Conservation (phyloP, 2,113 vertebrate genomes). For the Leptobrachium ailaonicum region DNA sequence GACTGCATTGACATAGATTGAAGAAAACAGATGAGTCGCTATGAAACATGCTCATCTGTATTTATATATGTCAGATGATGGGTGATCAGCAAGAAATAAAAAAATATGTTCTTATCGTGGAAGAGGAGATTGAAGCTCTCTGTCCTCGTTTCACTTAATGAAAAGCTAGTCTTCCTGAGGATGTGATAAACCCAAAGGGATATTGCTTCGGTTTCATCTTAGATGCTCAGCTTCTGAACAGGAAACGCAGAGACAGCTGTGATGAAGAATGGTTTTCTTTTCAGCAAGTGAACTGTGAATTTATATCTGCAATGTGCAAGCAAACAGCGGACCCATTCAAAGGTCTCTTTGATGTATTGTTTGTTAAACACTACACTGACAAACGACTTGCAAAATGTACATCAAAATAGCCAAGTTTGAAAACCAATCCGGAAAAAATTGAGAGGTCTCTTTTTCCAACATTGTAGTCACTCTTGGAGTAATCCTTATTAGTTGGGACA, state of each 20-base stretch:
- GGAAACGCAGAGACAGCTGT: conserved; percentile 30
- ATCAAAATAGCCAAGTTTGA: no score
- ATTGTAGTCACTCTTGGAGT: no score
- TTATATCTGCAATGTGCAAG: background rate
- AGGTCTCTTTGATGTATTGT: no score
- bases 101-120: background rate
- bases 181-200: conserved; percentile 41
- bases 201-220: conserved; percentile 38
- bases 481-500: no score
- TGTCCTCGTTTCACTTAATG: conserved; percentile 25
- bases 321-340: background rate
- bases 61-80: conserved; percentile 29
- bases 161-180: conserved; percentile 15
- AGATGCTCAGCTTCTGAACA: conserved; percentile 2
- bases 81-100: background rate
- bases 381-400: no score
- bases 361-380: no score
- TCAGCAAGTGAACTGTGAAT: conserved; percentile 32
- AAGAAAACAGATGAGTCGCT: background rate
- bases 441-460: no score
- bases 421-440: no score
- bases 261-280: conserved; percentile 24
- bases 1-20: no score
- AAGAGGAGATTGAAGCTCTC: conserved; percentile 5
- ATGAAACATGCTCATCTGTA: conserved; percentile 57